Evolutionary conservation across 1,140 invertebrate species (phyloP).

Genomic region (Pachypsylla venusta): DNA sequence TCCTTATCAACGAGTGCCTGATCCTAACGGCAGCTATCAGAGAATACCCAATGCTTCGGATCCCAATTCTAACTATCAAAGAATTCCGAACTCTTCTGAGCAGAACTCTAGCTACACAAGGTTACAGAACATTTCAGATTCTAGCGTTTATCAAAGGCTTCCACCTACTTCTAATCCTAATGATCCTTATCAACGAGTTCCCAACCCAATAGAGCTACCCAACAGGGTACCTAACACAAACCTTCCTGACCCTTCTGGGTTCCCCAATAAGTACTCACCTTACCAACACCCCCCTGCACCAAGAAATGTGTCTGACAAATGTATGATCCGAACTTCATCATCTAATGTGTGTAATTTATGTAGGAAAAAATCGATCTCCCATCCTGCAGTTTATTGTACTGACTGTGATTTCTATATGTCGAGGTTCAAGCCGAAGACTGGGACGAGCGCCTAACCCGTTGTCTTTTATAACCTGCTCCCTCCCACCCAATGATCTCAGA

Average conservation of each 20-base stretch:
- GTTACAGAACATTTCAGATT: not conserved
- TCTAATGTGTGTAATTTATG: constrained; percentile 59
- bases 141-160: not conserved
- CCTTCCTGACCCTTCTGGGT: not conserved
- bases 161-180: not conserved
- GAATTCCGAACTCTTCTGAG: not conserved
- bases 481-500: no score
- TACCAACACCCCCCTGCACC: constrained; percentile 31
- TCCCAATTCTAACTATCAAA: not conserved
- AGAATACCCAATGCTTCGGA: not conserved
- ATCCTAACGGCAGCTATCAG: not conserved
- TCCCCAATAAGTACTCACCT: constrained; percentile 26
- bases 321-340: constrained; percentile 11
- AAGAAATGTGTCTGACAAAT: constrained; percentile 14
- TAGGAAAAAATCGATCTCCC: constrained; percentile 58
- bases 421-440: constrained; percentile 48
- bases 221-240: constrained; percentile 1
- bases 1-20: not conserved
- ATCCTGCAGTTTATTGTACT: constrained; percentile 61
- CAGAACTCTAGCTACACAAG: not conserved
- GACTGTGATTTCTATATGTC: constrained; percentile 88
- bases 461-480: not conserved
- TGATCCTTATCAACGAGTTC: not conserved
- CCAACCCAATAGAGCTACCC: not conserved
- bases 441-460: not conserved